Evolutionary conservation across 2,113 vertebrate genomes (phyloP).

Genomic region (Aegithalos caudatus): DNA sequence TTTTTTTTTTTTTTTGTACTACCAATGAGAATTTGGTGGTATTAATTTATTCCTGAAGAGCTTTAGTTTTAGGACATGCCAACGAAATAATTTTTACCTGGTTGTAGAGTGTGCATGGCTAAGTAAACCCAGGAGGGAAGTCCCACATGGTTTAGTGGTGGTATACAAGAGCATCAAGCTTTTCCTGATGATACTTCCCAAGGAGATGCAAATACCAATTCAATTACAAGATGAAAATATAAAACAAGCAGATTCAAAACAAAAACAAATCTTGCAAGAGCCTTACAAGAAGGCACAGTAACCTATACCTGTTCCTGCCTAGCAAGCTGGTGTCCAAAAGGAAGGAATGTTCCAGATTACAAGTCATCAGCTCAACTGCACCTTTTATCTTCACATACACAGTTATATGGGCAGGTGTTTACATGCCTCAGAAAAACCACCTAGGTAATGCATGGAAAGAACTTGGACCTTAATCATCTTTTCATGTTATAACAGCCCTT

Average conservation of each 20-base stretch:
- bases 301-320: neutral
- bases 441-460: neutral
- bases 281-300: neutral
- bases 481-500: conserved; percentile 52
- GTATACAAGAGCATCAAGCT: neutral
- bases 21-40: neutral
- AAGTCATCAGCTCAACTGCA: neutral
- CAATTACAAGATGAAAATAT: neutral
- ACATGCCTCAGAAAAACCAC: conserved; percentile 37
- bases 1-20: neutral
- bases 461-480: conserved; percentile 41
- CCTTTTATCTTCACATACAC: conserved; percentile 21
- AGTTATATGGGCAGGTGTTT: conserved; percentile 43
- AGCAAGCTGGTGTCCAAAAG: neutral
- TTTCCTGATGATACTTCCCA: conserved; percentile 8
- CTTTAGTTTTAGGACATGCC: neutral
- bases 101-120: neutral
- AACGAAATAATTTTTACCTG: neutral
- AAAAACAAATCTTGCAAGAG: conserved; percentile 1
- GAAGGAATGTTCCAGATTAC: conserved; percentile 12
- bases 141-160: neutral
- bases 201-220: conserved; percentile 29
- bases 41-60: neutral
- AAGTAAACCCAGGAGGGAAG: neutral
- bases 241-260: conserved; percentile 15